Percentiles rank a stretch among this genome's conserved stretches.
Conservation (phyloP, 2,888 invertebrate species). For the Piscicola geometra region DNA sequence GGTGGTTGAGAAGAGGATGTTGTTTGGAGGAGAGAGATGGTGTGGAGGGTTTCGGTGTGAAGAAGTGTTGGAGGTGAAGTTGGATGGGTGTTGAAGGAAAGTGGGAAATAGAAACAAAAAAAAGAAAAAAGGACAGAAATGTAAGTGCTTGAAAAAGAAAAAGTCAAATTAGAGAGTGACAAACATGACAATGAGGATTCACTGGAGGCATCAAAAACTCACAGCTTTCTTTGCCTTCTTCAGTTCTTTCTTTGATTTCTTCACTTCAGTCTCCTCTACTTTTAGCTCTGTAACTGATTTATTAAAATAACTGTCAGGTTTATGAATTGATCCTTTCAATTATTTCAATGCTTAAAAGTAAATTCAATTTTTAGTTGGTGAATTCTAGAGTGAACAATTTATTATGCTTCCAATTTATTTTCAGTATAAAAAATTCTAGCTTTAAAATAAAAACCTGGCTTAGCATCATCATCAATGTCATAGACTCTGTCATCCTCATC, state of each 20-base stretch:
- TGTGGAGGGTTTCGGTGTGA: no score
- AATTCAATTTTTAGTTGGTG: no score
- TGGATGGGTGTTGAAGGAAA: neutral
- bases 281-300: conserved; percentile 26
- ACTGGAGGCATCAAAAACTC: no score
- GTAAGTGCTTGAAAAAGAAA: neutral
- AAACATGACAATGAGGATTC: no score
- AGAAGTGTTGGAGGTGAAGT: no score
- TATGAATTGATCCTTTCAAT: no score
- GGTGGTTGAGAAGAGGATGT: no score
- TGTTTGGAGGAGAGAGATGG: no score
- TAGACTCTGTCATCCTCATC: conserved; percentile 17
- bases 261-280: conserved; percentile 45
- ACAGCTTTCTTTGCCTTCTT: conserved; percentile 54
- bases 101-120: neutral
- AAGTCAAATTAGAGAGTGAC: neutral
- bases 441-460: neutral
- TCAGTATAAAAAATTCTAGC: conserved; percentile 17
- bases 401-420: no score
- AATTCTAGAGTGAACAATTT: no score
- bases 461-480: neutral
- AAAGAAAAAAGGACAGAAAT: neutral
- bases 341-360: no score
- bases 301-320: no score
- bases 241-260: conserved; percentile 50